phyloP scores from a whole-genome alignment of 2,888 invertebrate genomes.

The Drosophila merina region DNA sequence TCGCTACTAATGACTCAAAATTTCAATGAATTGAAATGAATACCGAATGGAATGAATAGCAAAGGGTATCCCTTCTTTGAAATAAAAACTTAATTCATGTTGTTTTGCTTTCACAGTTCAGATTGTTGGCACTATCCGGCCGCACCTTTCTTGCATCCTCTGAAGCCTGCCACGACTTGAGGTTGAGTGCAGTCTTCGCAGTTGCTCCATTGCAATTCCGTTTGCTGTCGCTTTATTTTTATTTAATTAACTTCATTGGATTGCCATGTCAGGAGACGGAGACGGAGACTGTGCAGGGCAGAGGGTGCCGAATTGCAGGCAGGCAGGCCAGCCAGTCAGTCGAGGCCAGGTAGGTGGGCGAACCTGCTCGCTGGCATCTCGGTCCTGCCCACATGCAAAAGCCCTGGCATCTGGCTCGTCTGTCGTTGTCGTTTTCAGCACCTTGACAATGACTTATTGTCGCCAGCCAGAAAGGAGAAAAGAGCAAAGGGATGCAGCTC shows the following conservation, averaged over 20 bases:
- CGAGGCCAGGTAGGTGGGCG: slow-evolving; percentile 22
- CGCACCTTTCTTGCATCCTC: slow-evolving; percentile 16
- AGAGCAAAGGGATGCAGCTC: slow-evolving; percentile 7
- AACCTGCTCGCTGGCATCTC: slow-evolving; percentile 27
- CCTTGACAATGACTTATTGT: slow-evolving; percentile 78
- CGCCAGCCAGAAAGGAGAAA: slow-evolving; percentile 37
- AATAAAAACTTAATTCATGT: not conserved
- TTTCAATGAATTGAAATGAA: not conserved
- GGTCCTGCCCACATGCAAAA: slow-evolving; percentile 63
- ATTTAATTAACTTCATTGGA: slow-evolving; percentile 77
- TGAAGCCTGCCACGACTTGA: slow-evolving; percentile 3
- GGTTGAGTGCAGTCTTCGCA: slow-evolving; percentile 8
- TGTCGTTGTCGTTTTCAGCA: slow-evolving; percentile 64
- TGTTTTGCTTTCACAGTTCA: slow-evolving; percentile 6
- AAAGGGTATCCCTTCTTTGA: slow-evolving; percentile 7
- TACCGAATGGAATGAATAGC: not conserved
- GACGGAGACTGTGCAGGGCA: not conserved
- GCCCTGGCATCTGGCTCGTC: slow-evolving; percentile 33
- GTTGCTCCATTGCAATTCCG: slow-evolving; percentile 57
- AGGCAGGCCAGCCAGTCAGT: slow-evolving; percentile 17
- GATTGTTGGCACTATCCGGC: slow-evolving; percentile 32
- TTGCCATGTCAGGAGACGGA: slow-evolving; percentile 37
- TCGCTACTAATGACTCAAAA: not conserved
- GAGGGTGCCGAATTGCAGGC: slow-evolving; percentile 9
- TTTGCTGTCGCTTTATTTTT: slow-evolving; percentile 72